A percentile compares a stretch with the other conserved stretches of the same genome.
These are phyloP conservation scores for Zelostemma sp. DNA, from an alignment of 1,140 invertebrate species.

Conservation along the genomic window DNA sequence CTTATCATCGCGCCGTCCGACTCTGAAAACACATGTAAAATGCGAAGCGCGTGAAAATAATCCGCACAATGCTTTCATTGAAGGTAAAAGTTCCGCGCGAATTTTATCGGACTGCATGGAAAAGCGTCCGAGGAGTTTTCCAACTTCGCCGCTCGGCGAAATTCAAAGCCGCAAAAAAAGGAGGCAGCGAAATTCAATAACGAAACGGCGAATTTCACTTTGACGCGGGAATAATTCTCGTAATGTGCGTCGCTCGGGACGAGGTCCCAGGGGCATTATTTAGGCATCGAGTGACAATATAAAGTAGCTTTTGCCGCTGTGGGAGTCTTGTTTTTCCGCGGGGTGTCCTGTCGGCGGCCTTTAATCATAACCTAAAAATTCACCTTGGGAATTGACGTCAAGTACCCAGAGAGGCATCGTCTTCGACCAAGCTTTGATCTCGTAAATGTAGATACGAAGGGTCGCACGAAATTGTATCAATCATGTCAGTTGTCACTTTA, in stretches of 20 bases:
- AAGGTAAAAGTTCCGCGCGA: too few relatives aligned
- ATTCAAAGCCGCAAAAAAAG: too few relatives aligned
- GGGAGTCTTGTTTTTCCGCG: conserved; percentile 36
- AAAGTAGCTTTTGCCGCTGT: conserved; percentile 33
- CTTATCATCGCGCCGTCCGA: too few relatives aligned
- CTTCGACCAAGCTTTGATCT: conserved; percentile 41
- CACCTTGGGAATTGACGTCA: conserved; percentile 40
- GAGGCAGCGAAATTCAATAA: too few relatives aligned
- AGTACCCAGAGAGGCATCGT: conserved; percentile 38
- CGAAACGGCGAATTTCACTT: too few relatives aligned
- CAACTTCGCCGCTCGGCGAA: too few relatives aligned
- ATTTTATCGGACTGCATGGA: too few relatives aligned
- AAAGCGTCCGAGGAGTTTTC: too few relatives aligned
- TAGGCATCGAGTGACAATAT: conserved; percentile 27
- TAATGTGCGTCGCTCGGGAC: conserved; percentile 21
- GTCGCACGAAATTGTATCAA: neutral
- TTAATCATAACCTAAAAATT: conserved; percentile 44
- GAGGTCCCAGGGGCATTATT: conserved; percentile 30
- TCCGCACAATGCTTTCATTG: too few relatives aligned
- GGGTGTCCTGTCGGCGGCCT: conserved; percentile 37
- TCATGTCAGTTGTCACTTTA: neutral
- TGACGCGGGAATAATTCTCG: too few relatives aligned
- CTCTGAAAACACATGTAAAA: too few relatives aligned
- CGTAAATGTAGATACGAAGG: conserved; percentile 4
- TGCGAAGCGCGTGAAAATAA: too few relatives aligned